Percentiles rank a stretch among this genome's conserved stretches.
phyloP scores from a whole-genome alignment of 2,113 vertebrate species.

The Bagarius yarrelli region DNA sequence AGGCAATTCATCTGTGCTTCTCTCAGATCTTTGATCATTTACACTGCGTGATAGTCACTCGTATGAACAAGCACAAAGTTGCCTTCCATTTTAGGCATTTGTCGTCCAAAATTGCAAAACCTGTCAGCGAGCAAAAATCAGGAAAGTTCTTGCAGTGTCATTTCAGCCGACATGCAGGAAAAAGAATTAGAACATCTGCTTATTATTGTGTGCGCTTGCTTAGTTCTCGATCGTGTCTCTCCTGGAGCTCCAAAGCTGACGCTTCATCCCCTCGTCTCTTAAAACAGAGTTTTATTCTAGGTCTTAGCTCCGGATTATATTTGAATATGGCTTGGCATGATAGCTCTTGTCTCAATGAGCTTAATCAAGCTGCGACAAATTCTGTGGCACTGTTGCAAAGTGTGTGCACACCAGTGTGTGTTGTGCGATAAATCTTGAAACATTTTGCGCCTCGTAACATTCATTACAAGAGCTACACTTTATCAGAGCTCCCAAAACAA shows the following conservation, averaged over 20 bases:
- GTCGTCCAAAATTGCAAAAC: too few species aligned
- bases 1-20: too few species aligned
- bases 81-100: too few species aligned
- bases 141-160: too few species aligned
- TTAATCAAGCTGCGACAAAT: conserved; percentile 3
- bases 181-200: too few species aligned
- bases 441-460: not conserved
- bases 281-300: not conserved
- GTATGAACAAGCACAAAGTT: too few species aligned
- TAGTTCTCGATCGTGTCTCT: not conserved
- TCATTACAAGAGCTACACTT: conserved; percentile 3
- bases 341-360: not conserved
- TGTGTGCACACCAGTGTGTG: not conserved
- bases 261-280: not conserved
- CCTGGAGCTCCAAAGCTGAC: not conserved
- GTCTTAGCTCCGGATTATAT: conserved; percentile 21
- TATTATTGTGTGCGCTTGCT: too few species aligned
- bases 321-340: conserved; percentile 4
- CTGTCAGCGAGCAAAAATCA: too few species aligned
- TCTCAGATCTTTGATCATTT: too few species aligned
- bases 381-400: conserved; percentile 6
- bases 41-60: too few species aligned
- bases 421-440: not conserved
- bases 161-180: too few species aligned
- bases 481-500: not conserved